Conservation (phyloP, 2,113 vertebrate species). For the Halichoerus grypus region DNA sequence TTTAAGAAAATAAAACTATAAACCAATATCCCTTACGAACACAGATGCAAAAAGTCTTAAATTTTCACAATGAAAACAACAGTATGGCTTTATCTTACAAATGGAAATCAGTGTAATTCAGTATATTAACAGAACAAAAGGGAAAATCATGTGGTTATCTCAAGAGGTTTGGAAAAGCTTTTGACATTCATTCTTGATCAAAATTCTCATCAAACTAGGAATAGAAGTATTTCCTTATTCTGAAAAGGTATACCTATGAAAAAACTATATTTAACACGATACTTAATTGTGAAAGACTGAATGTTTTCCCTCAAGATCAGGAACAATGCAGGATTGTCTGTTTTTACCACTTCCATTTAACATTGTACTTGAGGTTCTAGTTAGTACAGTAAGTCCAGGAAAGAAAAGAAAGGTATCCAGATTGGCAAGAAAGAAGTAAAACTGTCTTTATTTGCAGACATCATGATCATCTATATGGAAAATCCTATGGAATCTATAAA, state of each 20-base stretch:
- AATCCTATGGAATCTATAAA: neutral
- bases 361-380: neutral
- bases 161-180: neutral
- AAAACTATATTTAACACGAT: neutral
- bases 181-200: neutral
- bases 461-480: neutral
- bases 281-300: neutral
- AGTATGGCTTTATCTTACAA: conserved; percentile 6
- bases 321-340: neutral
- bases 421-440: conserved; percentile 26
- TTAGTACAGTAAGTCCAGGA: neutral
- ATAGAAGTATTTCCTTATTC: neutral
- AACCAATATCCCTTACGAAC: neutral
- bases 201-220: neutral
- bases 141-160: neutral
- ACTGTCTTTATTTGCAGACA: neutral
- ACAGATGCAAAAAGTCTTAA: neutral
- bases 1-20: neutral
- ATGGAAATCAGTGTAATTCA: neutral
- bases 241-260: neutral
- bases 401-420: neutral
- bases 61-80: conserved; percentile 15
- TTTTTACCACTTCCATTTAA: neutral
- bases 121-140: neutral
- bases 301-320: neutral